A percentile compares a stretch with the other conserved stretches of the same genome.
These are phyloP conservation scores for Heloderma charlesbogerti DNA, from an alignment of 2,113 vertebrate genomes.

Conservation along the genomic window DNA sequence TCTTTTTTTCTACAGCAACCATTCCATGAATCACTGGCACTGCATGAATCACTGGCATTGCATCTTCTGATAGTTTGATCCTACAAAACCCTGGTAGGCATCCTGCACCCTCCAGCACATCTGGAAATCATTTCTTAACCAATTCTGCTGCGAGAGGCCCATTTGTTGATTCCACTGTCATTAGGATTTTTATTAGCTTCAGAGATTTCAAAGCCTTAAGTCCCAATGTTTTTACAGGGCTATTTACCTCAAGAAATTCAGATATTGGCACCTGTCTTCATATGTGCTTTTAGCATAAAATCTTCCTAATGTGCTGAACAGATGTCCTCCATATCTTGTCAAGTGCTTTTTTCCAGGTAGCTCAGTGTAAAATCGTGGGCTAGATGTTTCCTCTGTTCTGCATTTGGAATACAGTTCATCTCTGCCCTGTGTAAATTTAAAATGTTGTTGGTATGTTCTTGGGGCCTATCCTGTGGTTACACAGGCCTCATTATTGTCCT, in stretches of 20 bases:
- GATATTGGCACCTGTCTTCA: not conserved
- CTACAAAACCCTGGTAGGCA: not conserved
- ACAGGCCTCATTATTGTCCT: not conserved
- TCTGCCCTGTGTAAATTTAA: not conserved
- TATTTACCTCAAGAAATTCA: not conserved
- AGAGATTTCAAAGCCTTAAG: conserved; percentile 7
- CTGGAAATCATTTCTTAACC: not conserved
- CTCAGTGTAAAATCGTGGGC: not conserved
- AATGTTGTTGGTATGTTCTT: not conserved
- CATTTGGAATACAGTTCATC: not conserved
- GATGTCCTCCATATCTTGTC: not conserved
- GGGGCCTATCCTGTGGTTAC: not conserved
- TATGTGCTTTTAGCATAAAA: not conserved
- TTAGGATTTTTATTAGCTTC: not conserved
- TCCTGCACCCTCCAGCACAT: not conserved
- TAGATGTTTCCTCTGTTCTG: too few species aligned
- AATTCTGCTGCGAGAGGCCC: not conserved
- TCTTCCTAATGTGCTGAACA: not conserved
- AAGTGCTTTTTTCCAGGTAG: accelerated
- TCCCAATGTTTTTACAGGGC: not conserved
- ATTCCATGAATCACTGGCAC: not conserved
- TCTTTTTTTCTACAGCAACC: too few species aligned
- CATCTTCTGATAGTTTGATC: not conserved
- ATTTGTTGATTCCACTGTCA: not conserved
- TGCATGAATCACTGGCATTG: accelerated